Base-by-base conservation (phyloP, 2,113 vertebrate genomes). In the Barbus barbus region DNA sequence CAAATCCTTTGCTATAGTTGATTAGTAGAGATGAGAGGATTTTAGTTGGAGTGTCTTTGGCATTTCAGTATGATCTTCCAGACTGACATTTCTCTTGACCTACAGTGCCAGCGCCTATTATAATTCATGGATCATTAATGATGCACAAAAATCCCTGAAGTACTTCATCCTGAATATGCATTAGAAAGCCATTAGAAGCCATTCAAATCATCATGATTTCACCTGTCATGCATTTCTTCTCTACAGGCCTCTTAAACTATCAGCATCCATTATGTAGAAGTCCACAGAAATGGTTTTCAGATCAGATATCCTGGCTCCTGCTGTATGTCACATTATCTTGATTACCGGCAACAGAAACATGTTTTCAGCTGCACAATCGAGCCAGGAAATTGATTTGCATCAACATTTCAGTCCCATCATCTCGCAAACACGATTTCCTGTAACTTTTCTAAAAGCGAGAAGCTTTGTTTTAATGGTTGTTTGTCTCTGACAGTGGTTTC, bases 141-240 rank as follows among this genome's bases (percentile, higher is more conserved):
- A 41, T 18, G 20, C 33, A 41, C 53, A 24, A 58, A 56, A 11
- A 44, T 14, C 22, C 38, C 36, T 18, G 28, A 51, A 67, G 46
- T 20, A 18, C 28, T 58, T 26, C 28, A n/a, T 26, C 26, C 41
- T 53, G 38, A 65, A 60, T 56, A 78, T 85, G 74, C 53, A 78
- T 36, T 85, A 78, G 24, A 77, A 61, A 79, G 11, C 58, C 78
- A 65, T 79, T 65, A 51, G 38, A 53, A 31, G 31, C 18, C 63
- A 53, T 81, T 81, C 38, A 41, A 8, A 84, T 87, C 16, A 63
- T 38, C 63, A 22, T 63, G 65, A 82, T 82, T 63, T 61, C 61
- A 56, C 44, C 67, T n/a, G 48, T 78, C 75, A 60, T 8, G n/a
- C 4, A 60, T n/a, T 71, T 71, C 31, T 69, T 11, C 67, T 71